Conservation (phyloP, 2,888 invertebrate species). For the Epinotia demarniana region DNA sequence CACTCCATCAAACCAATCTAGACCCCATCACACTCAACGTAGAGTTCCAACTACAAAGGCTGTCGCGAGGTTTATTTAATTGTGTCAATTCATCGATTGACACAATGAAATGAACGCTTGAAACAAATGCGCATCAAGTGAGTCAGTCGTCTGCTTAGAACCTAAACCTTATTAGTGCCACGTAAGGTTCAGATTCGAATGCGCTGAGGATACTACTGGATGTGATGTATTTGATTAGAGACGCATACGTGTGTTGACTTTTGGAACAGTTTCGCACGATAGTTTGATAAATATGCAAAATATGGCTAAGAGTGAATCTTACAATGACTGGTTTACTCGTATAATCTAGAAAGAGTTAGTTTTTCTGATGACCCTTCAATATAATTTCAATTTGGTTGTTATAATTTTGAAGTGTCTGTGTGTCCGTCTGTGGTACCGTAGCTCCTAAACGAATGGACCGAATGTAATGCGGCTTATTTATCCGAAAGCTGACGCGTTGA, state of each 20-base stretch:
- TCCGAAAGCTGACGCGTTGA: too few species aligned
- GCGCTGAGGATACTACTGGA: too few species aligned
- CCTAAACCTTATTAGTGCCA: neutral
- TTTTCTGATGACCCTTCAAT: too few species aligned
- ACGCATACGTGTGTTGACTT: neutral
- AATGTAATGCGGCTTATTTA: too few species aligned
- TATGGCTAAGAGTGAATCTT: neutral
- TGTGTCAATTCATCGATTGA: neutral
- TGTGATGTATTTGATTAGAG: neutral
- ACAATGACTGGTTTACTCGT: too few species aligned
- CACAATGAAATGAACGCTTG: neutral
- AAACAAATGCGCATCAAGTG: neutral
- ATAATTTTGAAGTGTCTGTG: too few species aligned
- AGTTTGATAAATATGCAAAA: conserved; percentile 11
- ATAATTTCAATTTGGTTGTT: too few species aligned
- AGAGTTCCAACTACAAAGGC: neutral
- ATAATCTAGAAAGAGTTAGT: too few species aligned
- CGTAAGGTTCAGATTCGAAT: neutral
- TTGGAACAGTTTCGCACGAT: conserved; percentile 18
- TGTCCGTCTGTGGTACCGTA: too few species aligned
- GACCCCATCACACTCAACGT: neutral
- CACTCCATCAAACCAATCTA: neutral
- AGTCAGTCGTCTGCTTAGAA: neutral
- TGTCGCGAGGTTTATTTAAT: neutral
- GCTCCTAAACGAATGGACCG: too few species aligned